Conservation (phyloP, 2,888 invertebrate species). For the Eucera pruinosa region DNA sequence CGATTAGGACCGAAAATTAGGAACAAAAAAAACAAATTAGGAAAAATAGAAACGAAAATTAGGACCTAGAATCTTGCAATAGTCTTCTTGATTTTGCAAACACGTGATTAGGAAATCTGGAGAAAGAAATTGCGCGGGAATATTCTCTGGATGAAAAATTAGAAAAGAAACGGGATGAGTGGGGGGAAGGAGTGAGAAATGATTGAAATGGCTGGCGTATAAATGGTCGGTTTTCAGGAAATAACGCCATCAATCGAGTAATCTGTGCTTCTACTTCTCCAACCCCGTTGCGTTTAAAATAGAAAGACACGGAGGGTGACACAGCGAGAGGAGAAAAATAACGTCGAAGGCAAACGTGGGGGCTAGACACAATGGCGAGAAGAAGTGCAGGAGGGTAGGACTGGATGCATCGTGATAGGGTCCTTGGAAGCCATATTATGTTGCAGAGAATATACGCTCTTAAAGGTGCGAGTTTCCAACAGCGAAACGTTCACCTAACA, state of each 20-base stretch:
- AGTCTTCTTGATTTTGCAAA: no score
- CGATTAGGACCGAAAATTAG: no score
- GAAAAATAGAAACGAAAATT: no score
- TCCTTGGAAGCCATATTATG: slow-evolving; percentile 25
- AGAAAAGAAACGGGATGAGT: no score
- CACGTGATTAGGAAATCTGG: no score
- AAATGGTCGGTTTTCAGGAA: slow-evolving; percentile 1
- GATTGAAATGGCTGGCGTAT: neutral
- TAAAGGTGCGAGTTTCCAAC: slow-evolving; percentile 24
- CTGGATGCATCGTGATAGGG: slow-evolving; percentile 26
- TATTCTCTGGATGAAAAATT: no score
- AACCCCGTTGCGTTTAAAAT: slow-evolving; percentile 30
- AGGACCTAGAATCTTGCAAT: no score
- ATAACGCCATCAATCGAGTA: slow-evolving; percentile 11
- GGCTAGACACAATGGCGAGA: slow-evolving; percentile 22
- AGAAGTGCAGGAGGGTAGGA: slow-evolving; percentile 23
- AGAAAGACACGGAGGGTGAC: slow-evolving; percentile 13
- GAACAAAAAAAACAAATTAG: no score
- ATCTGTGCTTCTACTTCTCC: neutral
- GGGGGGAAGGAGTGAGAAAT: neutral
- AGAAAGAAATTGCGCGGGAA: neutral
- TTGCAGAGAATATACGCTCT: neutral
- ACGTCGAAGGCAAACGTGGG: slow-evolving; percentile 21
- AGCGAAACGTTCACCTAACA: neutral
- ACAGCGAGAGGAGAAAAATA: slow-evolving; percentile 26